phyloP scores from a whole-genome alignment of 2,888 invertebrate species.

The Nowickia ferox region DNA sequence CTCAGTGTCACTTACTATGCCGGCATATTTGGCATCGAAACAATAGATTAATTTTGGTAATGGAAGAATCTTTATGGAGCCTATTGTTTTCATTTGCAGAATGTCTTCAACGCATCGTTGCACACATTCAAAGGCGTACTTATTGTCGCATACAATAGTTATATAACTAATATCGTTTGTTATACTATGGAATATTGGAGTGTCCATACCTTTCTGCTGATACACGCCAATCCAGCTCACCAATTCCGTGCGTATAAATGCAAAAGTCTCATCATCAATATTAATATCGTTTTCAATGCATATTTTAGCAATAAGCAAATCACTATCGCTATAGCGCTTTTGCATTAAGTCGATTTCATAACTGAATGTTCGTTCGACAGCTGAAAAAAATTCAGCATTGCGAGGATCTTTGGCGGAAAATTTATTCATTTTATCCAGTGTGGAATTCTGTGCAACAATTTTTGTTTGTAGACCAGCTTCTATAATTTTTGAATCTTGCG shows the following conservation, averaged over 20 bases:
- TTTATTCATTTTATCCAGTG: background rate
- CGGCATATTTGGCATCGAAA: conserved; percentile 65
- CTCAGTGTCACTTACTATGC: conserved; percentile 64
- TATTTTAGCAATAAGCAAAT: conserved; percentile 69
- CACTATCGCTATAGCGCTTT: conserved; percentile 35
- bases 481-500: background rate
- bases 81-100: conserved; percentile 1
- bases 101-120: conserved; percentile 59
- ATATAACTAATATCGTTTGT: conserved; percentile 54
- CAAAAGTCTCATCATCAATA: conserved; percentile 46
- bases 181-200: conserved; percentile 70
- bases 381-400: conserved; percentile 9
- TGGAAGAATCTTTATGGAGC: conserved; percentile 5
- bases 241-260: conserved; percentile 65
- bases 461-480: background rate
- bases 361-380: background rate
- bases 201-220: conserved; percentile 59
- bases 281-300: conserved; percentile 41
- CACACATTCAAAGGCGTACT: conserved; percentile 66
- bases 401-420: conserved; percentile 3
- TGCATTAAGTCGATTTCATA: conserved; percentile 69
- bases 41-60: conserved; percentile 57
- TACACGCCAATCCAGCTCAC: conserved; percentile 67
- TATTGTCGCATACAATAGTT: conserved; percentile 66
- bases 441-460: no score